Conservation (phyloP, 2,113 vertebrate species). For the Chunga burmeisteri region DNA sequence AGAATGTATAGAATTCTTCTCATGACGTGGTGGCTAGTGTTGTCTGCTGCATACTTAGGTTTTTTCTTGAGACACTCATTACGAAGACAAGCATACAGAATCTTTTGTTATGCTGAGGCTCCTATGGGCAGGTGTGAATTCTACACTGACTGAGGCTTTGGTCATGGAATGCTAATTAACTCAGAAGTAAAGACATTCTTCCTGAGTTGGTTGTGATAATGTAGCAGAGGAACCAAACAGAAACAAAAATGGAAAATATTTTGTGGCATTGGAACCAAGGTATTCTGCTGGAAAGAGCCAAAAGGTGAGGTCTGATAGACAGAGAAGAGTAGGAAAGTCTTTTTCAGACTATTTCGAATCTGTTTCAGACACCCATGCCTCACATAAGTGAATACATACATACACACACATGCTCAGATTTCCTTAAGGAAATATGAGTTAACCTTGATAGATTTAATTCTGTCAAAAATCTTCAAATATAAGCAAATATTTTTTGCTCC, state of each 20-base stretch:
- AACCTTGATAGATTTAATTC: neutral
- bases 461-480: neutral
- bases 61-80: neutral
- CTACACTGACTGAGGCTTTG: neutral
- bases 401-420: neutral
- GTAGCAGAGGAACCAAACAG: neutral
- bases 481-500: neutral
- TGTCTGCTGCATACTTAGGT: neutral
- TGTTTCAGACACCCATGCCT: neutral
- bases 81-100: neutral
- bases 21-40: neutral
- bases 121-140: neutral
- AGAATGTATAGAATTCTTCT: neutral
- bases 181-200: neutral
- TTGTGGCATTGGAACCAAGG: neutral
- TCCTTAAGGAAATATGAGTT: neutral
- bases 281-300: neutral
- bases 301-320: neutral
- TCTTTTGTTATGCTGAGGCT: neutral
- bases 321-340: neutral
- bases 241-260: neutral
- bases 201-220: neutral
- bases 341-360: neutral
- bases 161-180: neutral
- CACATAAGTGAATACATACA: neutral